phyloP scores from a whole-genome alignment of 2,797 vertebrate species.

The Melopsittacus undulatus region DNA sequence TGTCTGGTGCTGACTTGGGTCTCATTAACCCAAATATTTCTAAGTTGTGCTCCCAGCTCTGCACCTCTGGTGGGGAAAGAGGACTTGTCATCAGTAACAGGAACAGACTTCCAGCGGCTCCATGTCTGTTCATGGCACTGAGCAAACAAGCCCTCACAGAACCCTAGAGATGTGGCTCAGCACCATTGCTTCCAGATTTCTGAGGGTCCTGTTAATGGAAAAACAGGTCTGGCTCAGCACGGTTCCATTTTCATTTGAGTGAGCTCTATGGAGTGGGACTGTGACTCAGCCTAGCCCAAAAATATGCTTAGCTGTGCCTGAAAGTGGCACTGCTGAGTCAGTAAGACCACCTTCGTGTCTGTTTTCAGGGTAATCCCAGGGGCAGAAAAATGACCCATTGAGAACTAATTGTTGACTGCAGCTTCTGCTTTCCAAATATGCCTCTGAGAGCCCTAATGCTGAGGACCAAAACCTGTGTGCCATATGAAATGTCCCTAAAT shows the following conservation, averaged over 20 bases:
- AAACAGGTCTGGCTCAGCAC: not conserved
- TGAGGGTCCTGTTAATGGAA: not conserved
- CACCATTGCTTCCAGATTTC: not conserved
- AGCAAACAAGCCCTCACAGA: not conserved
- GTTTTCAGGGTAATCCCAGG: not conserved
- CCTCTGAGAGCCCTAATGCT: not conserved
- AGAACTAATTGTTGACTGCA: not conserved
- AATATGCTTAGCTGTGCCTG: not conserved
- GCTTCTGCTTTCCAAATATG: not conserved
- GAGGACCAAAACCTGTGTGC: not conserved
- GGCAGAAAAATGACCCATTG: not conserved
- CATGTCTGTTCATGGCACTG: not conserved
- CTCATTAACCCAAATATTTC: not conserved
- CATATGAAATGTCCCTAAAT: not conserved
- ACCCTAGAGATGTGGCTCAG: not conserved
- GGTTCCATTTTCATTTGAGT: not conserved
- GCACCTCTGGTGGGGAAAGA: not conserved
- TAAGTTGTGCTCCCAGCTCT: not conserved
- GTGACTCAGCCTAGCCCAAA: not conserved
- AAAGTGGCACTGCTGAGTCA: not conserved
- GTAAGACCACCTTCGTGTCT: not conserved
- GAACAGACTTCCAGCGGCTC: rapidly evolving
- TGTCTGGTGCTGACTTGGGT: not conserved
- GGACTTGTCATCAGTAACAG: not conserved
- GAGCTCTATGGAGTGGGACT: not conserved